These are phyloP conservation scores for Borostomias antarcticus DNA, from an alignment of 2,797 vertebrate species.

Conservation along the genomic window DNA sequence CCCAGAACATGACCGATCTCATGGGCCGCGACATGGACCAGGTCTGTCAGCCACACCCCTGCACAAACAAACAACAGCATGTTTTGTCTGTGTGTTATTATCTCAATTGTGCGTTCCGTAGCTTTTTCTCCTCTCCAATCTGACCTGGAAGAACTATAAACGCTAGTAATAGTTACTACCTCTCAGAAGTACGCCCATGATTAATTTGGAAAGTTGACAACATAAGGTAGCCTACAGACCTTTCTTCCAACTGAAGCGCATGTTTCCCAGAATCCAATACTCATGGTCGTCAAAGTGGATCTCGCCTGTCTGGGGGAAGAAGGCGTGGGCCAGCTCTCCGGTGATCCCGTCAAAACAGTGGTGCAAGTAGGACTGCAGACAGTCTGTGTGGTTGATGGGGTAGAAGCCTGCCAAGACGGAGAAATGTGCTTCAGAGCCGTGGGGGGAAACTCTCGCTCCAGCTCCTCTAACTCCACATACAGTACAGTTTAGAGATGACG, in stretches of 20 bases:
- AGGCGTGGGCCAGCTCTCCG: conserved; percentile 93
- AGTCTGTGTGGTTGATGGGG: conserved; percentile 94
- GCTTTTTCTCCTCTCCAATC: not conserved
- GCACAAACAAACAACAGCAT: conserved; percentile 43
- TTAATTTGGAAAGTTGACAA: no score
- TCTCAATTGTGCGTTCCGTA: not conserved
- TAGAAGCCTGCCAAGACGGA: conserved; percentile 89
- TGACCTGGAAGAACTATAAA: not conserved
- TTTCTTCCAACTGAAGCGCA: conserved; percentile 98
- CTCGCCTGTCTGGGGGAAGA: conserved; percentile 92
- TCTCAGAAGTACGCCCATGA: no score
- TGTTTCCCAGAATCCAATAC: conserved; percentile 95
- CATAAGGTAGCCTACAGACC: conserved; percentile 67
- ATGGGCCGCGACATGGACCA: conserved; percentile 94
- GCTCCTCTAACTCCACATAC: conserved; percentile 40
- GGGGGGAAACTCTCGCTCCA: conserved; percentile 49
- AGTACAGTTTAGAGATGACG: conserved; percentile 43
- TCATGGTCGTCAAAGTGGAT: conserved; percentile 97
- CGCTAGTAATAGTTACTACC: no score
- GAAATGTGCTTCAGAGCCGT: conserved; percentile 42
- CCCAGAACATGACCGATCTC: conserved; percentile 95
- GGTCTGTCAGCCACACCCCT: conserved; percentile 97
- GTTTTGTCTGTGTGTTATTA: conserved; percentile 25
- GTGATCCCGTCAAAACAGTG: conserved; percentile 98
- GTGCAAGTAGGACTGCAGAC: conserved; percentile 88